A percentile compares a stretch with the other conserved stretches of the same genome.
Evolutionary conservation across 1,140 invertebrate species (phyloP).

Genomic region (Lordiphosa mommai): DNA sequence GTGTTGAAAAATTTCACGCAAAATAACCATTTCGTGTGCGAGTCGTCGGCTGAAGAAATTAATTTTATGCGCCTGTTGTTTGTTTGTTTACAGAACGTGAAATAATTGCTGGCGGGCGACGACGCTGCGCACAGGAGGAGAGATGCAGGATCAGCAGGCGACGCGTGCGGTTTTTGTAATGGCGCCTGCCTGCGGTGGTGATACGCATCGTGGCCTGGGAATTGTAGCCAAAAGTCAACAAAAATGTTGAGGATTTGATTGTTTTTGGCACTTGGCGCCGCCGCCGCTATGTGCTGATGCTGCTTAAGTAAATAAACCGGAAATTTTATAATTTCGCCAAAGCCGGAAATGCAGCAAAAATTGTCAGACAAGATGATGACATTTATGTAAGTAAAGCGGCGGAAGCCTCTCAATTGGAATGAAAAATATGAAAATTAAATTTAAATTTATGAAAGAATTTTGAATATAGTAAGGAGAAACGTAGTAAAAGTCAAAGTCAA

Average conservation of each 20-base stretch:
- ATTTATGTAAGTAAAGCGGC: not conserved
- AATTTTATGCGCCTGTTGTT: conserved; percentile 61
- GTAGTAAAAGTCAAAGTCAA: too few relatives aligned
- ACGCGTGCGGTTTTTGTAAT: conserved; percentile 37
- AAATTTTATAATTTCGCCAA: conserved; percentile 27
- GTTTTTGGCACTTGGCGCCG: conserved; percentile 36
- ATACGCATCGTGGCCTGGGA: not conserved
- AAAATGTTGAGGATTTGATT: not conserved
- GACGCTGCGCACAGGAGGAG: conserved; percentile 8
- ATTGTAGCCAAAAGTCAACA: not conserved
- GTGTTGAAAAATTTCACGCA: conserved; percentile 56
- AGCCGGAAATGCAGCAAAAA: conserved; percentile 52
- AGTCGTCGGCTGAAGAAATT: conserved; percentile 52
- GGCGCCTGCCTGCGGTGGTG: conserved; percentile 3
- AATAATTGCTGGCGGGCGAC: conserved; percentile 60
- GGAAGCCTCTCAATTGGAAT: conserved; percentile 1
- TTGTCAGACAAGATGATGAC: conserved; percentile 13
- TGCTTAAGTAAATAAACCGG: conserved; percentile 13
- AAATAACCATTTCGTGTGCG: conserved; percentile 63
- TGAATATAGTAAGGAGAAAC: too few relatives aligned
- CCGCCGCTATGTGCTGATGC: too few relatives aligned
- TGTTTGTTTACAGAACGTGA: conserved; percentile 67
- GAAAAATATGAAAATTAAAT: too few relatives aligned
- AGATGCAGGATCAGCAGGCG: not conserved
- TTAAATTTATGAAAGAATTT: too few relatives aligned